Base-by-base conservation (phyloP, 2,113 vertebrate species). In the Paramisgurnus dabryanus region DNA sequence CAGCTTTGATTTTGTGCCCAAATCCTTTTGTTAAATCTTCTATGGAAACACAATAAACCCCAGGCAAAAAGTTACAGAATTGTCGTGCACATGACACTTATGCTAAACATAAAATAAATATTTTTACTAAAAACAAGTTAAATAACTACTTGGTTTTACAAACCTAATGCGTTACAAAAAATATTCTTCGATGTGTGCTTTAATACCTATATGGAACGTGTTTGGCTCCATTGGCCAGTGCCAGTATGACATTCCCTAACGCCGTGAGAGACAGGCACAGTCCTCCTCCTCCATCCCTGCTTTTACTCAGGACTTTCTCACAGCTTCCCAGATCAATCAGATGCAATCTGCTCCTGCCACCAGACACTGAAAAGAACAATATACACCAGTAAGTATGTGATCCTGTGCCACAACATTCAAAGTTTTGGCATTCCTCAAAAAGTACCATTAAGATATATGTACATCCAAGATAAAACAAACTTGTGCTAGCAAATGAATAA, bases 141-240 rank as follows among this genome's bases (percentile, higher is more conserved):
- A 15, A 13, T 5, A 53, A 53, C 5, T 45, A 45, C 8, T 53
- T 12, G 27, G 27, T 34, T 34, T 34, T 34, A 34, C 27, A 34
- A 34, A 34, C 3, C 27, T 34, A 34, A 34, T 58, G 2, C 3
- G 2, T 60, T 43, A 3, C 3, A 43, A 39, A 7, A 3, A n/a
- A 15, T 41, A 0, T 5, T 18, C 68, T 65, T 43, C 67, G 53
- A 81, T 67, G 1, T 27, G 17, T 15, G 39, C 39, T 41, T 4
- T 67, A 93, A 92, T 95, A 99, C 98, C 98, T 99, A 94, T 97
- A 99, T 0, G 98, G 98, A 87, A 99, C 96, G 89, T 99, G 98
- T 79, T 99, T 99, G 92, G 96, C 97, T 81, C 98, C 98, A 2
- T 99, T 98, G 91, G 99, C 97, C 18, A 99, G 93, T 68, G 98